phyloP scores from a whole-genome alignment of 2,797 vertebrate genomes.

The Chromobotia macracanthus region DNA sequence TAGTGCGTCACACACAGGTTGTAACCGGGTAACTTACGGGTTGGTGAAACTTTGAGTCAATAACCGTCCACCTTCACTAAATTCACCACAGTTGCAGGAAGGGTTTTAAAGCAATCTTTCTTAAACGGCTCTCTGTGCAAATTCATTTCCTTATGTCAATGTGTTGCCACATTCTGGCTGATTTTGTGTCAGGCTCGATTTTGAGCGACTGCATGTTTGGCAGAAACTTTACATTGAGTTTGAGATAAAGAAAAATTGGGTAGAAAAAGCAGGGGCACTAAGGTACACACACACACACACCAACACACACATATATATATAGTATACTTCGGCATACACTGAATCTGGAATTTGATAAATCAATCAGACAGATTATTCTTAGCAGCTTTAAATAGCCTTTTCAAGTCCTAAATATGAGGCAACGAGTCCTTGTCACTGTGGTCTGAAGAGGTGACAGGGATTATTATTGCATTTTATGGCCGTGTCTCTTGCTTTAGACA shows the following conservation, averaged over 20 bases:
- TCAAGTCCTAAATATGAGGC: constrained; percentile 71
- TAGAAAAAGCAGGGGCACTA: not conserved
- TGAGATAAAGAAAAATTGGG: not conserved
- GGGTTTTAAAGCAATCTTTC: not conserved
- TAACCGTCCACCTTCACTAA: constrained; percentile 55
- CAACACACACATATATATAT: no score
- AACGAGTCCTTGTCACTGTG: constrained; percentile 43
- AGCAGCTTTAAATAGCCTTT: constrained; percentile 73
- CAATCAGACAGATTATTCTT: constrained; percentile 73
- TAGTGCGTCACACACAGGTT: constrained; percentile 17
- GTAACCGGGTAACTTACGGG: constrained; percentile 53
- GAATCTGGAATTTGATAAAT: constrained; percentile 63
- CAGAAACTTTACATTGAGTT: not conserved
- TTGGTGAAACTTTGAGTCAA: constrained; percentile 17
- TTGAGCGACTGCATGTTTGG: not conserved
- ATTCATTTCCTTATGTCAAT: constrained; percentile 25
- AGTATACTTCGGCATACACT: no score
- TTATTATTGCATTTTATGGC: constrained; percentile 65
- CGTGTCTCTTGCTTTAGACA: constrained; percentile 55
- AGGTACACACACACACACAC: no score
- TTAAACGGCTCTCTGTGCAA: not conserved
- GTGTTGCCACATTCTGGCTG: constrained; percentile 29
- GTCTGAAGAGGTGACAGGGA: constrained; percentile 24
- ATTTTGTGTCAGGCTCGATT: constrained; percentile 5
- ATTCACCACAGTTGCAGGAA: not conserved